phyloP scores from a whole-genome alignment of 2,797 vertebrate genomes.

The Peromyscus attwateri region DNA sequence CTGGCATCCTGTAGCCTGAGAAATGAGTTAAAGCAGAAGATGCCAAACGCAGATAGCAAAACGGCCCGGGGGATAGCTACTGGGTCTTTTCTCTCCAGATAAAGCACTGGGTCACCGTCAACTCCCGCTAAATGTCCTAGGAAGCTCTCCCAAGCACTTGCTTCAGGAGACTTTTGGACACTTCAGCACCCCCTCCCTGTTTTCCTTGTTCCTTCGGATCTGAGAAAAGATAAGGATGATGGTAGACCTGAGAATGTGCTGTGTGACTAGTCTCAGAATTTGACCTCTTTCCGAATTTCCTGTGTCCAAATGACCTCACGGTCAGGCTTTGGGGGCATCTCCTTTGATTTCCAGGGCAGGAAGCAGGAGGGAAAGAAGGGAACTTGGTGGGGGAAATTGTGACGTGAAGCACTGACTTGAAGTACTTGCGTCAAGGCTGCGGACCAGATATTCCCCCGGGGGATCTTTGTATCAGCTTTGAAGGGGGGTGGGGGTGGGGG shows the following conservation, averaged over 20 bases:
- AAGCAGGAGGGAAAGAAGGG: constrained; percentile 63
- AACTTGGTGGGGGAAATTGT: background rate
- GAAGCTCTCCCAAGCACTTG: background rate
- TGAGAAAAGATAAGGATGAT: background rate
- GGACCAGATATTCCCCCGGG: constrained; percentile 15
- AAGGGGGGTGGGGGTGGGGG: background rate
- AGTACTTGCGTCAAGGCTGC: background rate
- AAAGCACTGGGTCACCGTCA: background rate
- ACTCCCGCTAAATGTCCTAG: background rate
- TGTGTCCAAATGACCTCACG: constrained; percentile 80
- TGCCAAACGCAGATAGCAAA: background rate
- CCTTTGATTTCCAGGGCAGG: constrained; percentile 78
- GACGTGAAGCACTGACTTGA: background rate
- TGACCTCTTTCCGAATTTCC: constrained; percentile 75
- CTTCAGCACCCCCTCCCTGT: background rate
- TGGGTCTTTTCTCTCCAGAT: background rate
- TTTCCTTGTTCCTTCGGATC: constrained; percentile 20
- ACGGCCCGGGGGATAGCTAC: background rate
- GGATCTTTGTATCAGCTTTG: background rate
- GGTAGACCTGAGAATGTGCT: background rate
- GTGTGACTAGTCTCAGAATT: constrained; percentile 12
- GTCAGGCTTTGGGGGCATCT: constrained; percentile 69
- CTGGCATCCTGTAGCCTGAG: background rate
- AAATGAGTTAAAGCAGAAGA: constrained; percentile 5
- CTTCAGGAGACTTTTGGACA: background rate